Percentiles rank a stretch among this genome's conserved stretches.
Evolutionary conservation across 2,888 invertebrate species (phyloP).

Genomic region (Hyposoter didymator): DNA sequence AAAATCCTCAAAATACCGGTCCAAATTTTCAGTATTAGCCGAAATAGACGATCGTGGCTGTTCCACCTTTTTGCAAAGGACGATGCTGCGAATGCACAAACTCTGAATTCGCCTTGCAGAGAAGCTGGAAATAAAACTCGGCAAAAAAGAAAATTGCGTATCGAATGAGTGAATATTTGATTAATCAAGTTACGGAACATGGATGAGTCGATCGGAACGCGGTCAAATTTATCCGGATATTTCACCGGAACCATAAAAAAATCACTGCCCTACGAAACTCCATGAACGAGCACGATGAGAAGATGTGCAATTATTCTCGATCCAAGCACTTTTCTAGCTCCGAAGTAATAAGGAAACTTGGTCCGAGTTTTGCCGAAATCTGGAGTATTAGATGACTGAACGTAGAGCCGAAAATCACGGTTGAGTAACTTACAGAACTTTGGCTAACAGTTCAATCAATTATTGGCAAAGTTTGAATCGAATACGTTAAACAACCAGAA

Average conservation of each 20-base stretch:
- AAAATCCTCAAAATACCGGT: background rate
- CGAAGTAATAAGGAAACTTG: slow-evolving; percentile 7
- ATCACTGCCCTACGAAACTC: background rate
- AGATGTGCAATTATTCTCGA: slow-evolving; percentile 11
- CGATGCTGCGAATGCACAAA: background rate
- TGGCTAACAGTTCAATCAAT: background rate
- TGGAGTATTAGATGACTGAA: background rate
- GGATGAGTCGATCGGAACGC: background rate
- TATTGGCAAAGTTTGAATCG: background rate
- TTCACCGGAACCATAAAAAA: background rate
- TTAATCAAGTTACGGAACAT: background rate
- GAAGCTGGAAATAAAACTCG: background rate
- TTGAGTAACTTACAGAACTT: background rate
- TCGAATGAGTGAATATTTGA: background rate
- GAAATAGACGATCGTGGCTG: background rate
- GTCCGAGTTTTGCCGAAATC: background rate
- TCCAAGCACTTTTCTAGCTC: background rate
- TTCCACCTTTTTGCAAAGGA: background rate
- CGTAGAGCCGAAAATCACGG: background rate
- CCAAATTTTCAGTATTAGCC: background rate
- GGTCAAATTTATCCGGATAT: background rate
- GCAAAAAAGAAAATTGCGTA: background rate
- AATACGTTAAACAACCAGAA: background rate
- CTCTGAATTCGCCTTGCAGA: background rate
- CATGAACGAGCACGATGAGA: background rate